Base-by-base conservation (phyloP, 2,888 invertebrate species). In the Phorcus lineatus region DNA sequence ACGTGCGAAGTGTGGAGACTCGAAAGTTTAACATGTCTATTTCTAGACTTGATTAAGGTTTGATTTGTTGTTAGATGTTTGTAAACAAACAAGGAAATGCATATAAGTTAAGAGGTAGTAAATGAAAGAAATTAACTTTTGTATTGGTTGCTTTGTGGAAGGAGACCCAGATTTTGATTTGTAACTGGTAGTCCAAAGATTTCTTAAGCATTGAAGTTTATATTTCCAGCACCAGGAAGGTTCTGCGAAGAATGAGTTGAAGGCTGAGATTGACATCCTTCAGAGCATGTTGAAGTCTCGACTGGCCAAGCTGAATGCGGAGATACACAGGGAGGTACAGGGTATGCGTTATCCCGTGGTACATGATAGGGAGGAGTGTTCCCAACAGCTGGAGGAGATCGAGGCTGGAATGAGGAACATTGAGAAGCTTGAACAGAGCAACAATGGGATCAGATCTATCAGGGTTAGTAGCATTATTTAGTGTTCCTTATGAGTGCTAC, bases 231-330 rank as follows among this genome's bases (percentile, higher is more conserved):
- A n/a, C 16, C 31, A 70, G 36, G 70, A 70, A 11, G n/a, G 36
- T 11, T 36, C 40, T 36, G 36, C 9, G 2, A 70, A 70, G 19
- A 40, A 19, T 70, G 70, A 70, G 19, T 36, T 70, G 70, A 70
- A 31, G 40, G 40, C 40, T 36, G 70, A 70, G 70, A 70, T 70
- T 0, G 70, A 70, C n/a, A 36, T 70, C 3, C 70, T 70, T 36
- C 16, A 70, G 70, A 70, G 40, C 40, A 70, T 70, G 19, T 36
- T 70, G 70, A 36, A 19, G n/a, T 70, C 40, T 19, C 70, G 70
- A 6, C 70, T 70, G 40, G 31, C 70, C 31, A 13, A n/a, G 70
- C 36, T 70, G n/a, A 40, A 40, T 24, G 36, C 40, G 11, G 70
- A 70, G 28, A 19, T 70, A 4, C 36, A 70, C 40, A 36, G 70